Base-by-base conservation (phyloP, 1,140 invertebrate species). In the Drosophila burlai region DNA sequence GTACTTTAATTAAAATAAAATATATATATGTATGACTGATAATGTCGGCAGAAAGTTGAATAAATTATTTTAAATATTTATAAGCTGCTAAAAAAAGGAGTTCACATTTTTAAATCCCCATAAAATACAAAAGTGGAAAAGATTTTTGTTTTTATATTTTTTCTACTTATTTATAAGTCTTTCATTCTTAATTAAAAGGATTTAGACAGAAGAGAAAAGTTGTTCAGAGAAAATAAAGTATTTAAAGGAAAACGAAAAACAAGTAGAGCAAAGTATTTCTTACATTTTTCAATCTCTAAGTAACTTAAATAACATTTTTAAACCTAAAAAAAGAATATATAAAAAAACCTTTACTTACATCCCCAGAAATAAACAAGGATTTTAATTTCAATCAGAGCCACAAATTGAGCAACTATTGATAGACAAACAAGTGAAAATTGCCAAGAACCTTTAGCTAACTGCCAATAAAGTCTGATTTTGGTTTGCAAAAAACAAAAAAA, bases 321-420 rank as follows among this genome's bases (percentile, higher is more conserved):
- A 26, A 0, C 16, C 47, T 3, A 0, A 0, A 26, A 49, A 24
- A 24, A 24, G 24, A 24, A 24, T 24, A 40, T 0, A 5, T 10
- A 31, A 0, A 29, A 21, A 15, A 8, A 47, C 0, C 50, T 36
- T 4, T 4, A 9, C 8, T 36, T 15, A 15, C 18, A 46, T 13
- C 11, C 13, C 13, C 11, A 21, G 4, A 6, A 34, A 16, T 10
- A 38, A 38, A 10, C 15, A 16, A 16, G 13, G 21, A n/a, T 40
- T 40, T 40, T n/a, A 40, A 40, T 40, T 57, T 24, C 21, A 10
- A 11, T 24, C 36, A 57, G 15, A 24, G 21, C 36, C 54, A 16
- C 15, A 57, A 57, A 57, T 57, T 5, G 34, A 40, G 36, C 54
- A 57, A 9, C 54, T 24, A 38, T 55, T 55, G 34, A 16, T 16